Base-by-base conservation (phyloP, 2,888 invertebrate species). In the Zonitis immaculata region DNA sequence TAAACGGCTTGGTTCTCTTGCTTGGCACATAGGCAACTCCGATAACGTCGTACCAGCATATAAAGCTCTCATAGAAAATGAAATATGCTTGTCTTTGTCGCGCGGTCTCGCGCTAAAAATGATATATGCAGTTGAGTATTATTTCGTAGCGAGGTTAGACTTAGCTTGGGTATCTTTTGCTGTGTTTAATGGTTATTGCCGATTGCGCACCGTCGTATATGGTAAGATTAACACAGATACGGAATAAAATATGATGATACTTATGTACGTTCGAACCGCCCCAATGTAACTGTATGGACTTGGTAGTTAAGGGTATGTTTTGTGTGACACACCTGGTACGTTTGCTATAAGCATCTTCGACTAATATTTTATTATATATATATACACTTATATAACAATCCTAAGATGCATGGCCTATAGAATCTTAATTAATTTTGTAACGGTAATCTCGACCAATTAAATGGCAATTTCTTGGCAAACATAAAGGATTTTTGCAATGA, bases 381-480 rank as follows among this genome's bases (percentile, higher is more conserved):
- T n/a, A n/a, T n/a, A n/a, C n/a, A n/a, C n/a, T n/a, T n/a, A n/a
- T n/a, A 47, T 51, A 48, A 42, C 70, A 73, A 72, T 72, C 69
- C 68, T 64, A 73, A 75, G 73, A 74, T 74, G 71, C 75, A 74
- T 74, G 72, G 73, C 72, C 73, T 72, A 73, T 73, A 71, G 73
- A 75, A 76, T 76, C 74, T 76, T 76, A 76, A 76, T 76, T 76
- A 76, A 76, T 76, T 76, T 76, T 69, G 66, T 66, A 68, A 66
- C 70, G 59, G 73, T 76, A 75, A 76, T 76, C 75, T 73, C 69
- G 65, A 67, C 69, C 75, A 75, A 76, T 75, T 75, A 76, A 75
- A 75, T 65, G 73, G 73, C 75, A 75, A 75, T 76, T 75, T 73
- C 73, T 73, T 69, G 73, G 70, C 69, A 74, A 74, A 74, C 75